Evolutionary conservation across 2,797 vertebrate genomes (phyloP), one percentile per base, ranked within the genome.

Genomic region (Phrynocephalus forsythii): DNA sequence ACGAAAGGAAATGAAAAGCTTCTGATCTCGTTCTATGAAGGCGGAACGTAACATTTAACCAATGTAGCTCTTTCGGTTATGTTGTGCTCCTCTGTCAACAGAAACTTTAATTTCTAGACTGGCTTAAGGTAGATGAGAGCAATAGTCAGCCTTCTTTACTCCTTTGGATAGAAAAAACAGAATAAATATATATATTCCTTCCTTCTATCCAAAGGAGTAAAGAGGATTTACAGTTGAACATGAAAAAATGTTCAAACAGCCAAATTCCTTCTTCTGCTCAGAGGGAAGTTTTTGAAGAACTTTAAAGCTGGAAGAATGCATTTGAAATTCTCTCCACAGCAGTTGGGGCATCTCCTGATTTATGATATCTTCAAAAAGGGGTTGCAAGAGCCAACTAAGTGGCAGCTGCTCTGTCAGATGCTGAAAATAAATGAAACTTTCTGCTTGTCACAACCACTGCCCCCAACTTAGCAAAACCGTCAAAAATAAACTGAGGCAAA

Each of bases 241-340:
- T 56, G 52, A 56, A 56, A 1, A 56, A 20, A 0, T 52, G 26
- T 84, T 82, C 78, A 85, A 76, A 89, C 48, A 76, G 30, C 26
- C 30, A 44, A 38, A 68, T 85, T 89, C 52, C 24, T 69, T 56
- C 78, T 44, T 5, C 9, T 82, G 66, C 56, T 33, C 86, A 3
- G 0, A 82, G 0, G 9, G 6, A 73, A 9, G 1, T 82, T 90
- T 86, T 84, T 91, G 16, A 86, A 83, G 72, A 86, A 24, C 73
- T 79, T 79, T 86, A 85, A 84, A 89, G 78, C 0, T 20, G 67
- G 48, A 69, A 50, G 3, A 6, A 20, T 15, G 15, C 0, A 1
- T 9, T 13, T 75, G 77, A 84, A 83, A 88, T 87, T 20, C 8
- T 79, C 24, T 69, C 30, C 80, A 86, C 82, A 44, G 68, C 0